phyloP scores from a whole-genome alignment of 2,888 invertebrate species.

The Sialis lutaria region DNA sequence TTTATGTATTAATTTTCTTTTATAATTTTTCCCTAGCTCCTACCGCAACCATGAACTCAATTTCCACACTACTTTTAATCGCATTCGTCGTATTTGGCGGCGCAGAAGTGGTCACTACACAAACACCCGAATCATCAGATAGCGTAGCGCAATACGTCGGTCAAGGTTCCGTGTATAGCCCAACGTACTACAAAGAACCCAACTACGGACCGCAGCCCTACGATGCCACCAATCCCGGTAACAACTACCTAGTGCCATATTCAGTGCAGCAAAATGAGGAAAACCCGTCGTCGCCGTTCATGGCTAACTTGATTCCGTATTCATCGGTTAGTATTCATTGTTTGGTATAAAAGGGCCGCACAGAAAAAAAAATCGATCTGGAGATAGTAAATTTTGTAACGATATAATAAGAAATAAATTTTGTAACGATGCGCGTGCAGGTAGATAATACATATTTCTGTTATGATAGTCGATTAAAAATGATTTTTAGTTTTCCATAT shows the following conservation, averaged over 20 bases:
- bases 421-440: no score
- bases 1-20: no score
- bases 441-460: no score
- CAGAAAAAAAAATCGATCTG: background rate
- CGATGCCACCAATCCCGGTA: background rate
- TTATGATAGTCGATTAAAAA: no score
- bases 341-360: no score
- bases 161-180: background rate
- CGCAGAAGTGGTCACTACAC: background rate
- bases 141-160: conserved; percentile 2
- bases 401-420: no score
- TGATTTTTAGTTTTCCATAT: no score
- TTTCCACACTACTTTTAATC: no score
- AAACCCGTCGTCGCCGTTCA: background rate
- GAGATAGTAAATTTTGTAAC: background rate
- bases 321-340: background rate
- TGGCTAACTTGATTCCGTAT: conserved; percentile 1
- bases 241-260: conserved; percentile 2
- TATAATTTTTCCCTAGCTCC: no score
- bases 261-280: background rate
- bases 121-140: background rate
- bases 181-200: conserved; percentile 2
- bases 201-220: conserved; percentile 2
- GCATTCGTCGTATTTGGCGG: no score
- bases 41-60: no score